Evolutionary conservation across 1,140 invertebrate species (phyloP), one percentile per base, ranked within the genome.

Genomic region (Drosophila guanche): DNA sequence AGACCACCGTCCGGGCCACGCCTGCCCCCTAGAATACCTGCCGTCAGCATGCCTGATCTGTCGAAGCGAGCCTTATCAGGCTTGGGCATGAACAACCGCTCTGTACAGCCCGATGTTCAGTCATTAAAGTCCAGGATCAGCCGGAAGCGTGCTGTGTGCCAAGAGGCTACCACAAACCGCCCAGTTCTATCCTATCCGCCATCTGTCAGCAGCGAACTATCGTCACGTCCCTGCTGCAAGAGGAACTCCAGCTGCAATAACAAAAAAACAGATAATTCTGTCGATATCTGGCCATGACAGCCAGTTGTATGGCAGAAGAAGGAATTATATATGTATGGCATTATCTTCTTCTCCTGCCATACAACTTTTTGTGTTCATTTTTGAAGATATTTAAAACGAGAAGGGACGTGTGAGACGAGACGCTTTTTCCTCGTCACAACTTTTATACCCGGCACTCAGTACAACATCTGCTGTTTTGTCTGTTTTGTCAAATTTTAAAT

Each of bases 41-140:
- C 76, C 0, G 42, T 33, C 37, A 85, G 80, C 47, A 56, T 85
- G 81, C 81, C 80, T 0, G 45, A 85, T 58, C 33, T 85, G 5
- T 29, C 57, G 10, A 16, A 63, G 14, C 40, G 23, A 33, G 7
- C 12, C 37, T 5, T 37, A 4, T 46, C 47, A 22, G 2, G 6
- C 3, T 14, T 47, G 1, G 23, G 22, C 27, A 40, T 0, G 23
- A 12, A 4, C 20, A 59, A 7, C 10, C 16, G 4, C 23, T 37
- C 20, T n/a, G 2, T 37, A 10, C 33, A 37, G 10, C 33, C 33
- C 33, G 33, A 37, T 0, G 33, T 12, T 3, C 33, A 37, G 4
- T 37, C 33, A 4, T 4, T 37, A 10, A 37, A 37, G 10, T 0
- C 33, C 1, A 37, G 33, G 33, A 3, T 3, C 33, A 4, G 12